phyloP scores from a whole-genome alignment of 2,113 vertebrate genomes.

The Rhinopithecus roxellana region DNA sequence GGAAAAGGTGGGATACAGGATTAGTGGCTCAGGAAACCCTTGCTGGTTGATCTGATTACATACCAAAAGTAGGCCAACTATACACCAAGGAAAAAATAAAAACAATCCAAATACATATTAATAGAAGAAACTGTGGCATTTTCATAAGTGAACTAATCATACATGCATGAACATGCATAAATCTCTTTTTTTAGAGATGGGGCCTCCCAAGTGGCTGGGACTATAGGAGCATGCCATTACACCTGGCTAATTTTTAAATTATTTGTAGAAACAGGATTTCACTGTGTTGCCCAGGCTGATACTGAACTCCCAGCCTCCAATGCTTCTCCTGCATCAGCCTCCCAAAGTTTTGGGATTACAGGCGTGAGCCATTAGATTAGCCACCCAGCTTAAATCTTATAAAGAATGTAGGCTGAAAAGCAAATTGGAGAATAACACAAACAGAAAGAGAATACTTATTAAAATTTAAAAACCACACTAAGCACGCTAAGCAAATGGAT shows the following conservation, averaged over 20 bases:
- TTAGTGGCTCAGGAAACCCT: neutral
- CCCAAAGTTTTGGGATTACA: no score
- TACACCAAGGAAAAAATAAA: neutral
- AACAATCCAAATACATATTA: constrained; percentile 5
- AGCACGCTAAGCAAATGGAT: neutral
- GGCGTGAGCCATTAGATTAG: no score
- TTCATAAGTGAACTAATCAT: neutral
- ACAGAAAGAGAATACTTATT: neutral
- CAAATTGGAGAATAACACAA: neutral
- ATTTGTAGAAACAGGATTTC: no score
- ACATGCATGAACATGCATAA: neutral
- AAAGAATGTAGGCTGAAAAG: neutral
- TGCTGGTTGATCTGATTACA: neutral
- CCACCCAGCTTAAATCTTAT: neutral
- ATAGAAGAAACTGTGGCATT: neutral
- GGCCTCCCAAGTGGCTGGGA: no score
- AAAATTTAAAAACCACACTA: neutral
- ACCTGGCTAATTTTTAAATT: no score
- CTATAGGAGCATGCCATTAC: no score
- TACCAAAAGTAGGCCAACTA: neutral
- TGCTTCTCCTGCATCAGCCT: no score
- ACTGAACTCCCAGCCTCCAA: no score
- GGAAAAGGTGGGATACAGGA: neutral
- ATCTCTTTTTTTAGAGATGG: neutral
- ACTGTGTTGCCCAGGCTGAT: no score